Percentiles rank a stretch among this genome's conserved stretches.
These are phyloP conservation scores for Taeniopygia guttata DNA, from an alignment of 2,797 vertebrate genomes.

Conservation along the genomic window DNA sequence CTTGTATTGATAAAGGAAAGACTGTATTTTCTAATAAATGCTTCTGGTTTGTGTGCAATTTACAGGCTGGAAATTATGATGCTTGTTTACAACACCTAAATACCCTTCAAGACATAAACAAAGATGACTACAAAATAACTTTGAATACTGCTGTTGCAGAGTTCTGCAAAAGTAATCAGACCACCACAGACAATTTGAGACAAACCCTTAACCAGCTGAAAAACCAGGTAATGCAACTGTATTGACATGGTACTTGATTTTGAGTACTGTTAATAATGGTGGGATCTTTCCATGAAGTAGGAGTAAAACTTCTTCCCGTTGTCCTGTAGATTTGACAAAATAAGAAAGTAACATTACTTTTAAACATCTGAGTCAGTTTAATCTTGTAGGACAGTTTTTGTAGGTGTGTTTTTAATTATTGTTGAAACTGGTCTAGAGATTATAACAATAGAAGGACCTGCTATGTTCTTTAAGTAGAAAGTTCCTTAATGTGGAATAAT, in stretches of 20 bases:
- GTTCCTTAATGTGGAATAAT: not conserved
- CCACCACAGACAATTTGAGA: slow-evolving; percentile 88
- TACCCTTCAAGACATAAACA: slow-evolving; percentile 90
- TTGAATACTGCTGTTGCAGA: slow-evolving; percentile 92
- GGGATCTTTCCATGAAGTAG: not conserved
- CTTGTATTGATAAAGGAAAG: not conserved
- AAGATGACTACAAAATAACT: slow-evolving; percentile 96
- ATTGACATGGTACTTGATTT: not conserved
- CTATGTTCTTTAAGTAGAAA: not conserved
- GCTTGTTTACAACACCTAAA: slow-evolving; percentile 87
- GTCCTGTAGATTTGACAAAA: not conserved
- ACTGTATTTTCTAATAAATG: not conserved
- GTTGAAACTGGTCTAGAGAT: not conserved
- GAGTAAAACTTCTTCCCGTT: not conserved
- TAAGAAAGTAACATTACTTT: not conserved
- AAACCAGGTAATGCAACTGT: slow-evolving; percentile 83
- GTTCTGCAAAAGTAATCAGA: slow-evolving; percentile 94
- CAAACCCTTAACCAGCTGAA: slow-evolving; percentile 89
- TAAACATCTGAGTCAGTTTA: not conserved
- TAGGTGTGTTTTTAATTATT: not conserved
- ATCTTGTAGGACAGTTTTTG: not conserved
- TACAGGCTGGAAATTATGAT: slow-evolving; percentile 90
- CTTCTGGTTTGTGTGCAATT: slow-evolving; percentile 29
- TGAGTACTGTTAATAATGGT: not conserved
- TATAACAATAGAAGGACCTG: not conserved